Conservation (phyloP, 2,888 invertebrate genomes). For the Nasonovia ribisnigri region DNA sequence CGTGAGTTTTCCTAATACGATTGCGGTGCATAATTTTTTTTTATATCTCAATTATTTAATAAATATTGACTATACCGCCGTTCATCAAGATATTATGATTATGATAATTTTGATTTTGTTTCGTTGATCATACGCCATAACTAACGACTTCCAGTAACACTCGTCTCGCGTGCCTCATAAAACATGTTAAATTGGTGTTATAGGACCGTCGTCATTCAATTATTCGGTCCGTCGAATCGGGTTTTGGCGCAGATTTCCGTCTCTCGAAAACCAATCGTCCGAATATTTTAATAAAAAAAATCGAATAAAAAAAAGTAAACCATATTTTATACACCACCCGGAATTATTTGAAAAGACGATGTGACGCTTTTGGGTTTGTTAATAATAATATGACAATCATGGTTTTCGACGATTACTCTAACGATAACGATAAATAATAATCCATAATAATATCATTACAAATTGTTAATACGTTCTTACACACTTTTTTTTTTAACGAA, state of each 20-base stretch:
- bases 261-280: not conserved
- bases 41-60: not conserved
- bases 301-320: not conserved
- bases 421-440: not conserved
- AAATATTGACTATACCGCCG: not conserved
- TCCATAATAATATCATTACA: not conserved
- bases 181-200: not conserved
- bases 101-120: not conserved
- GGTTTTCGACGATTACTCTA: not conserved
- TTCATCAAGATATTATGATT: not conserved
- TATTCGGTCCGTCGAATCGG: not conserved
- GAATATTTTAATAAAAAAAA: not conserved
- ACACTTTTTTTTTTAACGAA: not conserved
- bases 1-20: not conserved
- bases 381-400: not conserved
- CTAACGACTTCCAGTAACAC: not conserved
- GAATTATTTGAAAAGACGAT: not conserved
- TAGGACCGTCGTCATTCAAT: not conserved
- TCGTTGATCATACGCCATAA: not conserved
- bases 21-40: not conserved
- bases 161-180: not conserved
- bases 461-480: not conserved
- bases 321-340: not conserved
- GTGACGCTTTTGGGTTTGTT: not conserved
- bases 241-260: not conserved